Percentiles rank a stretch among this genome's conserved stretches.
phyloP scores from a whole-genome alignment of 2,888 invertebrate genomes.

The Campaea margaritaria region DNA sequence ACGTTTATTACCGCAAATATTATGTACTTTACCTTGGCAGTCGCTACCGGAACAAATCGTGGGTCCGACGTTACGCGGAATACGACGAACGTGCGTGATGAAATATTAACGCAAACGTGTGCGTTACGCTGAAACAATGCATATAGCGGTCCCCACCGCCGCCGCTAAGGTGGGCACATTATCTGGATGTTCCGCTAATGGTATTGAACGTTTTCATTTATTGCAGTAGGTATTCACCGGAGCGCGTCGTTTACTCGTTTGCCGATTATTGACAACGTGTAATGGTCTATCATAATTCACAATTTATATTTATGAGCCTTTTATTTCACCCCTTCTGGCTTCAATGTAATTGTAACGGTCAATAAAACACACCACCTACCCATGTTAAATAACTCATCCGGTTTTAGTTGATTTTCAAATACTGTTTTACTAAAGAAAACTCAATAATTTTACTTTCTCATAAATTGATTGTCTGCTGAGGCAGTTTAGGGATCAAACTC shows the following conservation, averaged over 20 bases:
- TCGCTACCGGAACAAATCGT: constrained; percentile 76
- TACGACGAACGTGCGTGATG: constrained; percentile 66
- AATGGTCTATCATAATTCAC: constrained; percentile 58
- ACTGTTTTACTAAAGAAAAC: background rate
- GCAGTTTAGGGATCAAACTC: constrained; percentile 19
- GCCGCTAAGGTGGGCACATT: constrained; percentile 68
- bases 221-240: constrained; percentile 57
- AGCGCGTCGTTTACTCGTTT: constrained; percentile 53
- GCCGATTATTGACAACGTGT: constrained; percentile 51
- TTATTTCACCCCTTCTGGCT: constrained; percentile 42
- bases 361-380: constrained; percentile 22
- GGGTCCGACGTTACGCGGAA: constrained; percentile 65
- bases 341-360: constrained; percentile 31
- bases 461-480: constrained; percentile 1
- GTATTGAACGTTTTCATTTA: constrained; percentile 72
- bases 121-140: constrained; percentile 67
- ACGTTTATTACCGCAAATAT: constrained; percentile 81
- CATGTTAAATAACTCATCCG: constrained; percentile 12
- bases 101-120: constrained; percentile 71
- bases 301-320: constrained; percentile 53
- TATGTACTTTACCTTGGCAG: constrained; percentile 71
- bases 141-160: constrained; percentile 41
- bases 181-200: constrained; percentile 70
- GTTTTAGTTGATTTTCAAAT: background rate
- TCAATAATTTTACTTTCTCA: too few relatives aligned